These are phyloP conservation scores for Temnothorax longispinosus DNA, from an alignment of 1,140 invertebrate species.

Conservation along the genomic window DNA sequence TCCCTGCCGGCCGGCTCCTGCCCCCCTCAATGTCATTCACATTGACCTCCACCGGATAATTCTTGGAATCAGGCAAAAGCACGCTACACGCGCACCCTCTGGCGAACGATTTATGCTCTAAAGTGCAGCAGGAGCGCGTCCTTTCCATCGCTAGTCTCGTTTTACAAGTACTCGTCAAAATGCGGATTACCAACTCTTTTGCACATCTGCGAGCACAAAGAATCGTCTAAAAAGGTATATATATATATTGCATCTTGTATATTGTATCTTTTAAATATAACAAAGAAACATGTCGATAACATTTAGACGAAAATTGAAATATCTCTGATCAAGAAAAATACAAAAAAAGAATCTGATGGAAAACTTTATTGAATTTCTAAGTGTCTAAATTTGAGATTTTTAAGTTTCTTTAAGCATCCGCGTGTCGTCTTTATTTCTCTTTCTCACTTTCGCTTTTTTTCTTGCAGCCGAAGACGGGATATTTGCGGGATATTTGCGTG, in stretches of 20 bases:
- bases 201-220: too few relatives aligned
- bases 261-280: not conserved
- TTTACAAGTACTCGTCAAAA: not conserved
- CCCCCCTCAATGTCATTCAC: constrained; percentile 64
- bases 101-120: constrained; percentile 23
- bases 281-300: not conserved
- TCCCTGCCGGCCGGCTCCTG: constrained; percentile 1
- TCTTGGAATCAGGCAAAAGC: not conserved
- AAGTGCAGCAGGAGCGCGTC: constrained; percentile 11
- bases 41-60: constrained; percentile 54
- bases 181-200: not conserved
- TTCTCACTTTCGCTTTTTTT: not conserved
- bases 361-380: not conserved
- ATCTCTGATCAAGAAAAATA: not conserved
- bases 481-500: constrained; percentile 19
- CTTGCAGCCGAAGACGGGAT: not conserved
- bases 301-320: not conserved
- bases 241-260: too few relatives aligned
- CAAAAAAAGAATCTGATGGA: not conserved
- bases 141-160: not conserved
- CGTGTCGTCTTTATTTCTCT: not conserved
- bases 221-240: not conserved
- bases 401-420: not conserved
- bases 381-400: not conserved
- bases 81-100: constrained; percentile 54